phyloP scores from a whole-genome alignment of 1,140 invertebrate species.

The Drosophila melanica region DNA sequence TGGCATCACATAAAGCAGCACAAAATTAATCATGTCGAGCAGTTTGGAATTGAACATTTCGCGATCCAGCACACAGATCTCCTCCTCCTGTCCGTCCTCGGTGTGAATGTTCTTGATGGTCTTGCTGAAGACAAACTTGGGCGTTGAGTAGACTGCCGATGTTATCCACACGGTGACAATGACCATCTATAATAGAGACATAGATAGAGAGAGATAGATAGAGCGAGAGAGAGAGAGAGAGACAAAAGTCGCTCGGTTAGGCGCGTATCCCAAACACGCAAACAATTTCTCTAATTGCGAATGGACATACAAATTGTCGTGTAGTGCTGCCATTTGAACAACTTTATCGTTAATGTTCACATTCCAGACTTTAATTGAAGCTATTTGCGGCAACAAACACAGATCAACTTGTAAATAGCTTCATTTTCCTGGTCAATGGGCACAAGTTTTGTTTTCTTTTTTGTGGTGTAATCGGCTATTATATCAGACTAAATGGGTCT shows the following conservation, averaged over 20 bases:
- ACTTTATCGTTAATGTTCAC: constrained; percentile 23
- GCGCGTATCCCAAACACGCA: constrained; percentile 39
- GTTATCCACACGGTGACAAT: constrained; percentile 90
- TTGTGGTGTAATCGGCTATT: constrained; percentile 6
- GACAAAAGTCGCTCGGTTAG: constrained; percentile 5
- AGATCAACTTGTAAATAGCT: constrained; percentile 59
- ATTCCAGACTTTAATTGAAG: constrained; percentile 51
- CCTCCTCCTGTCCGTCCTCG: constrained; percentile 87
- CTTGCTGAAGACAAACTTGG: constrained; percentile 90
- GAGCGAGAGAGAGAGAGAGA: neutral
- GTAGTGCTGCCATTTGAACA: constrained; percentile 39
- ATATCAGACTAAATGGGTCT: constrained; percentile 6
- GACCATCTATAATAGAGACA: constrained; percentile 86
- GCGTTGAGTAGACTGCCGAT: constrained; percentile 90
- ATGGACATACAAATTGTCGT: constrained; percentile 54
- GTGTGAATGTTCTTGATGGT: constrained; percentile 86
- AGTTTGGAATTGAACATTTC: constrained; percentile 90
- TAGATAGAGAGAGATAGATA: too few species aligned
- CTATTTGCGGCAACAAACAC: constrained; percentile 55
- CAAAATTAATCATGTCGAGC: constrained; percentile 91
- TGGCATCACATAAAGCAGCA: constrained; percentile 90
- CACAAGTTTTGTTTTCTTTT: neutral
- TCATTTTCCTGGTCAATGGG: constrained; percentile 36
- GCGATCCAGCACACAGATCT: constrained; percentile 89
- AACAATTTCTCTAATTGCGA: constrained; percentile 68